phyloP scores from a whole-genome alignment of 2,113 vertebrate genomes.

The Sturnira hondurensis region DNA sequence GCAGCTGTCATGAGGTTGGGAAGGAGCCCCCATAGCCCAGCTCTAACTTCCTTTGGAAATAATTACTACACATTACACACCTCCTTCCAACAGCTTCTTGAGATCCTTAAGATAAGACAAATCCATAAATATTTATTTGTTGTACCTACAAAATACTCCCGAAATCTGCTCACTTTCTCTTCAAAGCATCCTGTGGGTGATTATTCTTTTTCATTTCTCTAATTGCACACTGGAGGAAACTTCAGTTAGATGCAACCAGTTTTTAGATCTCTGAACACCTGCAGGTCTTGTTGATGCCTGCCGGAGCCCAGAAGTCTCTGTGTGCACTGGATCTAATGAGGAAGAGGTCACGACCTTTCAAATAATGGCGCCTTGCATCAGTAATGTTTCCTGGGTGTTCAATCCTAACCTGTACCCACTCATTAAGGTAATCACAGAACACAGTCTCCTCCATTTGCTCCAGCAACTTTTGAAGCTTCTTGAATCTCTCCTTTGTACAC shows the following conservation, averaged over 20 bases:
- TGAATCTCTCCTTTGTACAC: neutral
- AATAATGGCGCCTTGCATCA: neutral
- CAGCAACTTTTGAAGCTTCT: neutral
- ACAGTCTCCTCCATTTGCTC: neutral
- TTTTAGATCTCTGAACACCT: neutral
- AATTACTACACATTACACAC: neutral
- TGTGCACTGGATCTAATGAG: neutral
- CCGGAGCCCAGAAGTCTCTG: neutral
- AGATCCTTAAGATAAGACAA: neutral
- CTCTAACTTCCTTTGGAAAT: neutral
- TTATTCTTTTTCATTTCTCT: conserved; percentile 31
- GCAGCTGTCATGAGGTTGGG: neutral
- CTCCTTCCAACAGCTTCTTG: neutral
- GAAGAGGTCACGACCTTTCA: neutral
- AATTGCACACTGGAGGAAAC: conserved; percentile 26
- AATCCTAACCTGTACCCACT: neutral
- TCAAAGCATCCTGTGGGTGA: neutral
- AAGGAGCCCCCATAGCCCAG: rapidly evolving
- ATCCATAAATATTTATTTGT: conserved; percentile 25
- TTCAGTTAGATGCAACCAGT: neutral
- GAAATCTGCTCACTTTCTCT: conserved; percentile 18
- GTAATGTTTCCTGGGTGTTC: neutral
- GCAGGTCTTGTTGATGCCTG: neutral
- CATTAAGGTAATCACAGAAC: neutral
- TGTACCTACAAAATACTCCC: neutral